phyloP scores from a whole-genome alignment of 1,140 invertebrate species.

The Drosophila persimilis region DNA sequence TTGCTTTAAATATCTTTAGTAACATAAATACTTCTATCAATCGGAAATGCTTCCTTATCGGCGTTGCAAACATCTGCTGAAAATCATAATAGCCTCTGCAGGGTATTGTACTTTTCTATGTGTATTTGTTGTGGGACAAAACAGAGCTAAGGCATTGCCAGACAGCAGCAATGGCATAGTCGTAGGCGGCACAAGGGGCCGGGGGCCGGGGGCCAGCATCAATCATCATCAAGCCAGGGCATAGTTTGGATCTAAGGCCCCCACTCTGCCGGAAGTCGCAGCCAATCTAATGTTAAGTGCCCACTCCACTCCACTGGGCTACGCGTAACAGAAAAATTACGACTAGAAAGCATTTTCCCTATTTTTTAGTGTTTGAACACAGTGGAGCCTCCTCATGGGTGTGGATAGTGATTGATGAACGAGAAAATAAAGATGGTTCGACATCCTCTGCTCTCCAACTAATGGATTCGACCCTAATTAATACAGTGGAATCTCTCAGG shows the following conservation, averaged over 20 bases:
- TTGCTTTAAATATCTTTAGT: too few relatives aligned
- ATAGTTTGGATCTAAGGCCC: constrained; percentile 56
- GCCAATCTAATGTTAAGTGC: constrained; percentile 79
- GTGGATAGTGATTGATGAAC: constrained; percentile 32
- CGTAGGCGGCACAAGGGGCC: not conserved
- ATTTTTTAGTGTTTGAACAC: constrained; percentile 38
- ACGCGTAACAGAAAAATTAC: constrained; percentile 47
- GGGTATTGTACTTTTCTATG: too few relatives aligned
- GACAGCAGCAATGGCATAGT: too few relatives aligned
- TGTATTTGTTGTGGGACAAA: too few relatives aligned
- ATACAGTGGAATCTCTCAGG: not conserved
- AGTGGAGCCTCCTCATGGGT: constrained; percentile 28
- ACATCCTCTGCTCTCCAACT: constrained; percentile 33
- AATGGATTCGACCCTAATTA: constrained; percentile 2
- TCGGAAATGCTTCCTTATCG: not conserved
- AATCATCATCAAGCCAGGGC: constrained; percentile 49
- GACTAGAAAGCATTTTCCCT: constrained; percentile 74
- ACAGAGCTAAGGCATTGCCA: too few relatives aligned
- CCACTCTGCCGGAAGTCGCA: constrained; percentile 66
- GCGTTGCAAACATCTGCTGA: not conserved
- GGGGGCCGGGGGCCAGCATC: constrained; percentile 34
- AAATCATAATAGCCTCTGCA: not conserved
- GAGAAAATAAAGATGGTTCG: constrained; percentile 16
- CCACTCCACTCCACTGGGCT: constrained; percentile 64
- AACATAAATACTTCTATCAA: not conserved